Conservation (phyloP, 2,113 vertebrate genomes). For the Fukomys damarensis region DNA sequence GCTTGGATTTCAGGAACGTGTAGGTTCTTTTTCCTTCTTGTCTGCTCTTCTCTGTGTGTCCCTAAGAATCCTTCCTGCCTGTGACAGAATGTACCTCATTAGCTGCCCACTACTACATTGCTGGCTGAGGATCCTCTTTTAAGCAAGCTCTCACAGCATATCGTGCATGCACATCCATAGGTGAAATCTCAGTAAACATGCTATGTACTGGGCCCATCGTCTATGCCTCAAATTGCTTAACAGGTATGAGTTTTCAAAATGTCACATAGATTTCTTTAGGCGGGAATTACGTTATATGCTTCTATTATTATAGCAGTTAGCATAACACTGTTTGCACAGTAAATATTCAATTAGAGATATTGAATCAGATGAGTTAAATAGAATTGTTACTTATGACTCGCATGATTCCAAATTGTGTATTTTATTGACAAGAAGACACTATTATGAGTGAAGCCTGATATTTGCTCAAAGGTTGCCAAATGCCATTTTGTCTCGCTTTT, state of each 20-base stretch:
- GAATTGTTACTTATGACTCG: conserved; percentile 1
- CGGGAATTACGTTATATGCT: not conserved
- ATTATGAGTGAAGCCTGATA: conserved; percentile 35
- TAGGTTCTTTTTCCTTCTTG: not conserved
- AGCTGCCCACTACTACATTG: not conserved
- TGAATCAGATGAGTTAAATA: not conserved
- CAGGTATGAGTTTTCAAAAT: not conserved
- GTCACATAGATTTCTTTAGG: not conserved
- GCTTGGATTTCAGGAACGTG: not conserved
- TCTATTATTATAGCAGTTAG: not conserved
- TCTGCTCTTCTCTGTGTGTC: not conserved
- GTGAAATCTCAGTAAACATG: not conserved
- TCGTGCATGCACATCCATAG: not conserved
- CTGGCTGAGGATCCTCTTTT: not conserved
- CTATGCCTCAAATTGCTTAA: not conserved
- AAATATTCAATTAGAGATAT: not conserved
- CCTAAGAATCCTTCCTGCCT: not conserved
- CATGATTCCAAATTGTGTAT: not conserved
- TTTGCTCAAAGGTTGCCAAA: conserved; percentile 68
- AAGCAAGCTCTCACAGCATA: not conserved
- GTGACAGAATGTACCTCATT: not conserved
- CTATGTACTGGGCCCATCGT: not conserved
- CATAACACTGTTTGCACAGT: not conserved
- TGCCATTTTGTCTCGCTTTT: conserved; percentile 58
- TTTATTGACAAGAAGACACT: conserved; percentile 51